Percentiles rank a stretch among this genome's conserved stretches.
Evolutionary conservation across 2,797 vertebrate genomes (phyloP).

Genomic region (Enteromius trimaculatus): DNA sequence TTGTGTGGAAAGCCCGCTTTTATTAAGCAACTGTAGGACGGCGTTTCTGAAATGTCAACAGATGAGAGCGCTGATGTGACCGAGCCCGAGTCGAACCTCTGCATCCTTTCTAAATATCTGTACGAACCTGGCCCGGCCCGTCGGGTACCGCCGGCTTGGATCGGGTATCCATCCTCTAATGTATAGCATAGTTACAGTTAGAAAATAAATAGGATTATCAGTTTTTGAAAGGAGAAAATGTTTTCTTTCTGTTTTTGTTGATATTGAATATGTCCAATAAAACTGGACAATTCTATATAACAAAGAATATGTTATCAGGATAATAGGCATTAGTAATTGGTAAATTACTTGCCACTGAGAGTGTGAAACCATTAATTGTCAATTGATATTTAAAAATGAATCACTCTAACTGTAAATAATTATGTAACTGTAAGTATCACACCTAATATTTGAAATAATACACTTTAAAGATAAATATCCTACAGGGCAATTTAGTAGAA

Average conservation of each 20-base stretch:
- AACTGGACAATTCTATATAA: not conserved
- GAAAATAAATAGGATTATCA: not conserved
- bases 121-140: too few relatives aligned
- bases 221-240: not conserved
- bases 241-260: not conserved
- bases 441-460: not conserved
- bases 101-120: too few relatives aligned
- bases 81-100: too few relatives aligned
- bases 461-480: not conserved
- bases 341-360: not conserved
- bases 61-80: too few relatives aligned
- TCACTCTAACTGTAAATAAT: not conserved
- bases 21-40: too few relatives aligned
- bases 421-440: not conserved
- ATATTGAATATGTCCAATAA: not conserved
- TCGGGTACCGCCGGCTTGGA: too few relatives aligned
- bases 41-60: too few relatives aligned
- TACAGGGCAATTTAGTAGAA: not conserved
- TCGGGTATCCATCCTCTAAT: too few relatives aligned
- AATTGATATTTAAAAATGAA: not conserved
- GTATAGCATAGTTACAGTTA: not conserved
- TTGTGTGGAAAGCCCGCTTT: too few relatives aligned
- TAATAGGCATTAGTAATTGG: not conserved
- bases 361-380: not conserved
- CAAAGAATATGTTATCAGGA: not conserved